phyloP scores from a whole-genome alignment of 2,797 vertebrate species.

The Paratrypauchen microcephalus region DNA sequence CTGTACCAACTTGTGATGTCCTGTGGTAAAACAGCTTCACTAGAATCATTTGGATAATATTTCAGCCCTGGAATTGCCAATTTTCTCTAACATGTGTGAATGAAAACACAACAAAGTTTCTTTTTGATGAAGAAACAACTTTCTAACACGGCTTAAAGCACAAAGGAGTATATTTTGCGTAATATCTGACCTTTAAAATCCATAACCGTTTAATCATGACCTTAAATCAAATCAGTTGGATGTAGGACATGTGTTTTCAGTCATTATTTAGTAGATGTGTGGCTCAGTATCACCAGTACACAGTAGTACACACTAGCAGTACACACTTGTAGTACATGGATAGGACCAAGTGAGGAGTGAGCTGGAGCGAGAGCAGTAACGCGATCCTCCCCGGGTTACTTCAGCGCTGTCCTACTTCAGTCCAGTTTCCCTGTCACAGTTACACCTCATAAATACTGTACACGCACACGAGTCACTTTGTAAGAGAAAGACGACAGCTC shows the following conservation, averaged over 20 bases:
- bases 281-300: not conserved
- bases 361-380: slow-evolving; percentile 28
- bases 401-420: slow-evolving; percentile 24
- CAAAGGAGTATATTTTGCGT: too few species aligned
- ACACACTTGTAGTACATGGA: slow-evolving; percentile 7
- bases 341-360: slow-evolving; percentile 7
- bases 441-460: not conserved
- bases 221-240: not conserved
- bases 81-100: too few species aligned
- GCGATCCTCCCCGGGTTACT: slow-evolving; percentile 13
- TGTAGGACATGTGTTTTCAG: slow-evolving; percentile 1
- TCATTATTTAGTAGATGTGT: slow-evolving; percentile 9
- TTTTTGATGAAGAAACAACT: too few species aligned
- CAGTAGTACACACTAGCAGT: not conserved
- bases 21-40: too few species aligned
- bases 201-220: not conserved
- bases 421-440: slow-evolving; percentile 9
- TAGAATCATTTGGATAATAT: too few species aligned
- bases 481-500: not conserved
- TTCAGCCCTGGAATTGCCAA: too few species aligned
- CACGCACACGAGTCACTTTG: not conserved
- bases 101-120: too few species aligned
- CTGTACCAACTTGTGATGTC: too few species aligned
- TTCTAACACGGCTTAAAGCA: too few species aligned
- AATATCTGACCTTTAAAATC: not conserved